Conservation (phyloP, 1,140 invertebrate genomes). For the Caenorhabditis remanei region DNA sequence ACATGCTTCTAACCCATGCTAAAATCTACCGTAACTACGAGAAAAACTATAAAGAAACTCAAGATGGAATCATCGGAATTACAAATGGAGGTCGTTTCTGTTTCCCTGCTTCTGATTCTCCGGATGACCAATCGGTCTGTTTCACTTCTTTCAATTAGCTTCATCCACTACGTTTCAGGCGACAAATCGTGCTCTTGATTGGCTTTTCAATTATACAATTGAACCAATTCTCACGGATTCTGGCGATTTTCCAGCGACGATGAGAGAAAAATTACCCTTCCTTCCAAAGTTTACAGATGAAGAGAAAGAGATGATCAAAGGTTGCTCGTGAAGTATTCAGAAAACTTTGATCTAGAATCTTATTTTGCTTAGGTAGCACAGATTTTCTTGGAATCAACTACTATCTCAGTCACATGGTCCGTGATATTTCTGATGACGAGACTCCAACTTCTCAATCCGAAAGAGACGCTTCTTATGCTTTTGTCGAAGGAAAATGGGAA, state of each 20-base stretch:
- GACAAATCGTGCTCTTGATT: background rate
- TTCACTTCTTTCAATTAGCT: background rate
- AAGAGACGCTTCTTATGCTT: constrained; percentile 53
- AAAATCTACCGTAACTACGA: constrained; percentile 77
- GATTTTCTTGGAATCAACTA: constrained; percentile 69
- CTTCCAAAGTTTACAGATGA: constrained; percentile 76
- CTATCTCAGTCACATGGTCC: constrained; percentile 55
- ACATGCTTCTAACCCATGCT: constrained; percentile 78
- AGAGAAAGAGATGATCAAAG: constrained; percentile 70
- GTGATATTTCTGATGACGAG: background rate
- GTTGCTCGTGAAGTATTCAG: background rate
- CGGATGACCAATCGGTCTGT: background rate
- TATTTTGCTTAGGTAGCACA: constrained; percentile 54
- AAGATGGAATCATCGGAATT: constrained; percentile 22
- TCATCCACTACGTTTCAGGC: background rate
- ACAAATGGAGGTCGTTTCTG: constrained; percentile 22
- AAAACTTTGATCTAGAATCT: background rate
- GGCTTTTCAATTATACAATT: constrained; percentile 22
- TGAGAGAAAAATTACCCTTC: constrained; percentile 74
- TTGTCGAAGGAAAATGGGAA: constrained; percentile 65
- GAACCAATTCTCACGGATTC: constrained; percentile 22
- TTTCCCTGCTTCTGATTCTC: constrained; percentile 18
- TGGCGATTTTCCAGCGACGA: constrained; percentile 69
- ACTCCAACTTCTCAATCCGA: constrained; percentile 38
- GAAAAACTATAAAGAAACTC: constrained; percentile 38